Evolutionary conservation across 2,797 vertebrate genomes (phyloP).

Genomic region (Lagocephalus sceleratus): DNA sequence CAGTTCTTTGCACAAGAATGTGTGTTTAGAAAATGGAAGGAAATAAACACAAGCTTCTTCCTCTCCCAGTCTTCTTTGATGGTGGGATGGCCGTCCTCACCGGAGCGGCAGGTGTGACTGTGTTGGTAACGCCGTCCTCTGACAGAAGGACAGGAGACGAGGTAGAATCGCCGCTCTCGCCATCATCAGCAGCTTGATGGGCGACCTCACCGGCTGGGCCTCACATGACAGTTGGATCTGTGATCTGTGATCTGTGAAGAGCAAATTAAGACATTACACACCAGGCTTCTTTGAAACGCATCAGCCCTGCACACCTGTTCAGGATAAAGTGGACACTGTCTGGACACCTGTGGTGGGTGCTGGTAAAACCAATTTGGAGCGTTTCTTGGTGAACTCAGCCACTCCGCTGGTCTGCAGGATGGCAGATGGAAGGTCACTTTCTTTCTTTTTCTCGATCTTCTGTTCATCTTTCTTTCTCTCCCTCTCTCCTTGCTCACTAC

Average conservation of each 20-base stretch:
- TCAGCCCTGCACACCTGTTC: background rate
- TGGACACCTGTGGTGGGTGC: constrained; percentile 89
- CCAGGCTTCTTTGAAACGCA: background rate
- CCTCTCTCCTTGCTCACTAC: constrained; percentile 89
- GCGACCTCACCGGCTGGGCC: constrained; percentile 97
- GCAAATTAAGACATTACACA: background rate
- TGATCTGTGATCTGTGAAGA: constrained; percentile 87
- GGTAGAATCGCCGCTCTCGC: constrained; percentile 91
- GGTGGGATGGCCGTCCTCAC: too few relatives aligned
- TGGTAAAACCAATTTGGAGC: constrained; percentile 93
- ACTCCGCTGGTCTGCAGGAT: constrained; percentile 97
- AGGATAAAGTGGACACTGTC: background rate
- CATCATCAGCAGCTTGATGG: constrained; percentile 93
- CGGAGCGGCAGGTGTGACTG: constrained; percentile 87
- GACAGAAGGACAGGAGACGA: constrained; percentile 95
- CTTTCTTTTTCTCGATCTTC: constrained; percentile 97
- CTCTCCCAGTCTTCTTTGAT: too few relatives aligned
- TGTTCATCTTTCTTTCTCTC: constrained; percentile 95
- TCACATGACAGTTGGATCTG: constrained; percentile 96
- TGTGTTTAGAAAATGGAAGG: too few relatives aligned
- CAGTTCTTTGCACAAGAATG: too few relatives aligned
- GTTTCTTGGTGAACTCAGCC: constrained; percentile 97
- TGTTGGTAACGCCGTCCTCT: constrained; percentile 93
- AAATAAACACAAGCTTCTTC: too few relatives aligned
- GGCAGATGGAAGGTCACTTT: constrained; percentile 95